phyloP scores from a whole-genome alignment of 1,140 invertebrate genomes.

The Ctenoplectra terminalis region DNA sequence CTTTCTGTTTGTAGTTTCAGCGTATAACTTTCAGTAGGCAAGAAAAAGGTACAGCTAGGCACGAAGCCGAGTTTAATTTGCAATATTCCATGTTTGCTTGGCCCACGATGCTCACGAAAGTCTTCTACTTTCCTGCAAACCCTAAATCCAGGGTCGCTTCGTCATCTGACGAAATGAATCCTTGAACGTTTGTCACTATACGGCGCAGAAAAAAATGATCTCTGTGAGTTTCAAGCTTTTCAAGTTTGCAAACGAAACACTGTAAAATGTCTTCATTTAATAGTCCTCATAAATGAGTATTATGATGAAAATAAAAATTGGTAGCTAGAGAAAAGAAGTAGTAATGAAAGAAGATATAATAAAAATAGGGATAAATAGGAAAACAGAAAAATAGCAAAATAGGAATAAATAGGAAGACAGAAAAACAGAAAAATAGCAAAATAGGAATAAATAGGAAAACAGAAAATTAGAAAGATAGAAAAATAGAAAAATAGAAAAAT shows the following conservation, averaged over 20 bases:
- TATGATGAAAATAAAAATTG: background rate
- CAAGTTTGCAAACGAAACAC: background rate
- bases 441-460: too few relatives aligned
- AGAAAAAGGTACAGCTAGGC: slow-evolving; percentile 3
- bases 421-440: too few relatives aligned
- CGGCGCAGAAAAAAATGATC: background rate
- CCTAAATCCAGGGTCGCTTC: slow-evolving; percentile 20
- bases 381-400: too few relatives aligned
- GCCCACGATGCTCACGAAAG: slow-evolving; percentile 17
- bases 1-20: too few relatives aligned
- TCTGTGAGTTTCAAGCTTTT: background rate
- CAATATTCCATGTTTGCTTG: slow-evolving; percentile 51
- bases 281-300: background rate
- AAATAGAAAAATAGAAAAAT: too few relatives aligned
- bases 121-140: slow-evolving; percentile 29
- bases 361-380: too few relatives aligned
- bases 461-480: too few relatives aligned
- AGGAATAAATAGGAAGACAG: too few relatives aligned
- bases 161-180: slow-evolving; percentile 44
- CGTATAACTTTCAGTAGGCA: too few relatives aligned
- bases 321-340: too few relatives aligned
- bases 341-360: too few relatives aligned
- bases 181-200: slow-evolving; percentile 12
- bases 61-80: slow-evolving; percentile 39
- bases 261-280: background rate